phyloP scores from a whole-genome alignment of 2,888 invertebrate species.

The Diabrotica balteata region DNA sequence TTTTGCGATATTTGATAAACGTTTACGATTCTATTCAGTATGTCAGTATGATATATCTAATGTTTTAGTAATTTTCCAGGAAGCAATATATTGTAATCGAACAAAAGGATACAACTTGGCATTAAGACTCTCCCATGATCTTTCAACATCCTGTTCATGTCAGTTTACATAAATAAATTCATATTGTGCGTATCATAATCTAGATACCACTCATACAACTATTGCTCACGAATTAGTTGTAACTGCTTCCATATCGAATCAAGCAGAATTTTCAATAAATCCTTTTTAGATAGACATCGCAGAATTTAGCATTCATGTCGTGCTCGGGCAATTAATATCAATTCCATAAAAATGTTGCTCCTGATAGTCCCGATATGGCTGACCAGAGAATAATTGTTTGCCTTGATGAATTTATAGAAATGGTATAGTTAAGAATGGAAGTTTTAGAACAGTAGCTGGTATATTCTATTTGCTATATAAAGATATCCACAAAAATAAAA shows the following conservation, averaged over 20 bases:
- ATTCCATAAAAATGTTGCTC: constrained; percentile 31
- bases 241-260: constrained; percentile 10
- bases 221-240: constrained; percentile 9
- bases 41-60: too few relatives aligned
- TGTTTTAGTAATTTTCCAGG: too few relatives aligned
- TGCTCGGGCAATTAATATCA: constrained; percentile 34
- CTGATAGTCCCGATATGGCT: constrained; percentile 25
- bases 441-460: neutral
- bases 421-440: too few relatives aligned
- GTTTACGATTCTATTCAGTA: too few relatives aligned
- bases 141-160: too few relatives aligned
- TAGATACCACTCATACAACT: neutral
- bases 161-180: too few relatives aligned
- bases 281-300: constrained; percentile 27
- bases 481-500: too few relatives aligned
- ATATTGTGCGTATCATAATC: neutral
- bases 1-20: too few relatives aligned
- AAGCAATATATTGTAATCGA: too few relatives aligned
- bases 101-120: too few relatives aligned
- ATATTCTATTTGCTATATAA: neutral
- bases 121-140: too few relatives aligned
- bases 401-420: constrained; percentile 15
- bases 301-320: constrained; percentile 31
- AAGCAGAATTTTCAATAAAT: constrained; percentile 24
- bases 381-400: constrained; percentile 29